Conservation (phyloP, 2,888 invertebrate species). For the Mayetiola destructor region DNA sequence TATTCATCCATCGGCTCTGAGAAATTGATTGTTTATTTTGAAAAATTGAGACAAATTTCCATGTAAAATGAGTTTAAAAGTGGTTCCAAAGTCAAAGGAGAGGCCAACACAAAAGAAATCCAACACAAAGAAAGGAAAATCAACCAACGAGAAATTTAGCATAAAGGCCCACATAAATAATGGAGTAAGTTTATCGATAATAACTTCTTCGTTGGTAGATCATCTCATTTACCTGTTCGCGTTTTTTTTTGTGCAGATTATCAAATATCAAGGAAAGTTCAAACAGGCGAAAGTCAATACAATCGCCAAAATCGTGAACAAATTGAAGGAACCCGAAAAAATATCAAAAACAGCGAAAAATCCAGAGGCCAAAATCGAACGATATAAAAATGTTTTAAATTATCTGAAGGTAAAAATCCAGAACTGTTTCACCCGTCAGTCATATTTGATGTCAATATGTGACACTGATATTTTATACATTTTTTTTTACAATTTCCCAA, state of each 20-base stretch:
- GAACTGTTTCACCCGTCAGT: not conserved
- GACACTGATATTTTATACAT: not conserved
- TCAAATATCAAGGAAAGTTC: not conserved
- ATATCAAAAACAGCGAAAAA: constrained; percentile 1
- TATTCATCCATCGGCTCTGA: too few relatives aligned
- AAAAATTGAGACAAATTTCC: too few relatives aligned
- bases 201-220: not conserved
- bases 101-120: too few relatives aligned
- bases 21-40: too few relatives aligned
- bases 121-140: not conserved
- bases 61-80: too few relatives aligned
- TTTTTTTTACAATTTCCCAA: not conserved
- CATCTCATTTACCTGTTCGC: not conserved
- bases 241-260: not conserved
- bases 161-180: not conserved
- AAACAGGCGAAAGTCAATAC: not conserved
- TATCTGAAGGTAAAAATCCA: not conserved
- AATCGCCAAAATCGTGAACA: not conserved
- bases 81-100: too few relatives aligned
- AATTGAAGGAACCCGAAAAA: not conserved
- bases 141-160: not conserved
- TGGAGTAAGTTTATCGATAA: not conserved
- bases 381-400: not conserved
- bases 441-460: not conserved
- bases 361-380: not conserved